Conservation (phyloP, 2,113 vertebrate species). For the Lophius piscatorius region DNA sequence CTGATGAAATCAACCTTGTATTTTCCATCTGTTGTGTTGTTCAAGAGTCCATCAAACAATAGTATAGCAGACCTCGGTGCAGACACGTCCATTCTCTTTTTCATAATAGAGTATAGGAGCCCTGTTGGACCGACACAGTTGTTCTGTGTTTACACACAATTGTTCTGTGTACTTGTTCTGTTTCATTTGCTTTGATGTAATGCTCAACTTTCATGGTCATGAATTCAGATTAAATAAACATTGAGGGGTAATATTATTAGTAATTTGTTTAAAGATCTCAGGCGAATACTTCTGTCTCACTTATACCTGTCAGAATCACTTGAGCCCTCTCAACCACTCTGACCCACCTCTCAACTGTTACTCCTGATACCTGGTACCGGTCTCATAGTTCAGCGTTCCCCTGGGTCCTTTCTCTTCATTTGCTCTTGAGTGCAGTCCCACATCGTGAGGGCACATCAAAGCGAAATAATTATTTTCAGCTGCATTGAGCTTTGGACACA, state of each 20-base stretch:
- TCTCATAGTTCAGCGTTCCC: slow-evolving; percentile 44
- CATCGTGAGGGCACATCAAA: slow-evolving; percentile 56
- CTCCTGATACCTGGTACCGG: slow-evolving; percentile 27
- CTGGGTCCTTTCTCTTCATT: slow-evolving; percentile 46
- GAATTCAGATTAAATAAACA: slow-evolving; percentile 32
- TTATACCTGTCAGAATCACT: slow-evolving; percentile 8
- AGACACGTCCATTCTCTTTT: slow-evolving; percentile 54
- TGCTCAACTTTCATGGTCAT: slow-evolving; percentile 11
- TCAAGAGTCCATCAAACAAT: slow-evolving; percentile 63
- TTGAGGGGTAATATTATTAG: slow-evolving; percentile 32
- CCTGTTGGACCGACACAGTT: slow-evolving; percentile 23
- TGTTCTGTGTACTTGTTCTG: not conserved
- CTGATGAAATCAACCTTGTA: slow-evolving; percentile 75
- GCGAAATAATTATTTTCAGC: slow-evolving; percentile 67
- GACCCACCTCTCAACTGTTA: slow-evolving; percentile 20
- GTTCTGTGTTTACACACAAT: slow-evolving; percentile 26
- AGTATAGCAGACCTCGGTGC: slow-evolving; percentile 44
- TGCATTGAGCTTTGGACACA: slow-evolving; percentile 55
- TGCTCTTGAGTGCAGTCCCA: slow-evolving; percentile 46
- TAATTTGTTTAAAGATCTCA: slow-evolving; percentile 12
- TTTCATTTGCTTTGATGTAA: slow-evolving; percentile 16
- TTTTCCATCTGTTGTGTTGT: slow-evolving; percentile 73
- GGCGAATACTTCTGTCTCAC: slow-evolving; percentile 4
- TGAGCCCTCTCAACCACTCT: slow-evolving; percentile 4
- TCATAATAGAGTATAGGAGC: slow-evolving; percentile 44